phyloP scores from a whole-genome alignment of 2,888 invertebrate species.

The Anthoptus insignis region DNA sequence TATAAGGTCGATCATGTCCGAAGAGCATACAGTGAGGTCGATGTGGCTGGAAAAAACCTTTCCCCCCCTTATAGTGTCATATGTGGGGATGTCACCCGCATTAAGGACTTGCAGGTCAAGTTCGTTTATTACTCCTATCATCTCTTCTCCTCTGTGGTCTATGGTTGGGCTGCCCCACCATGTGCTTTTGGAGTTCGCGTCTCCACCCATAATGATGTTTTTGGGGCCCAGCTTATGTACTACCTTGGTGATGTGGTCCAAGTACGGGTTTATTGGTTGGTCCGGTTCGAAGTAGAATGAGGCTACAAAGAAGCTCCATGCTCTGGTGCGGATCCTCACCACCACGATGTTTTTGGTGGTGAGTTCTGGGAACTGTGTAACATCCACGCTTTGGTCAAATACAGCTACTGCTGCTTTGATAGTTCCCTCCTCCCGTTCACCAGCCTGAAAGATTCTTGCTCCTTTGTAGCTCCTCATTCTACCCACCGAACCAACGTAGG shows the following conservation, averaged over 20 bases:
- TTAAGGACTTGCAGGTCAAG: neutral
- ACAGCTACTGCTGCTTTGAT: conserved; percentile 31
- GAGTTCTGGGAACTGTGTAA: conserved; percentile 13
- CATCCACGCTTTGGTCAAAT: conserved; percentile 10
- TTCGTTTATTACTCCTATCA: neutral
- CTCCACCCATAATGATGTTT: neutral
- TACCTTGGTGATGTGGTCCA: neutral
- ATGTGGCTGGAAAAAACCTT: neutral
- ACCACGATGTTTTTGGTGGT: conserved; percentile 2
- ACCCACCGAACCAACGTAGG: neutral
- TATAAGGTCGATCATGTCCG: neutral
- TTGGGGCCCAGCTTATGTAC: neutral
- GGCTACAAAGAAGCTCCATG: neutral
- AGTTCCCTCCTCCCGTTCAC: neutral
- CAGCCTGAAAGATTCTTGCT: conserved; percentile 17
- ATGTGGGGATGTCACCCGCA: neutral
- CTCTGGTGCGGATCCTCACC: neutral
- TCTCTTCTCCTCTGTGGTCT: neutral
- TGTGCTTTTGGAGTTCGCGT: neutral
- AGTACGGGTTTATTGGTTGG: neutral
- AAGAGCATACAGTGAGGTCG: neutral
- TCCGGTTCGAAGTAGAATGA: neutral
- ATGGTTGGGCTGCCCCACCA: neutral
- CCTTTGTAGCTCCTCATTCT: conserved; percentile 12
- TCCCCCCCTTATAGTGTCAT: neutral